phyloP scores from a whole-genome alignment of 35 echinoderm and acorn worm species.

The Antedon bifida region DNA sequence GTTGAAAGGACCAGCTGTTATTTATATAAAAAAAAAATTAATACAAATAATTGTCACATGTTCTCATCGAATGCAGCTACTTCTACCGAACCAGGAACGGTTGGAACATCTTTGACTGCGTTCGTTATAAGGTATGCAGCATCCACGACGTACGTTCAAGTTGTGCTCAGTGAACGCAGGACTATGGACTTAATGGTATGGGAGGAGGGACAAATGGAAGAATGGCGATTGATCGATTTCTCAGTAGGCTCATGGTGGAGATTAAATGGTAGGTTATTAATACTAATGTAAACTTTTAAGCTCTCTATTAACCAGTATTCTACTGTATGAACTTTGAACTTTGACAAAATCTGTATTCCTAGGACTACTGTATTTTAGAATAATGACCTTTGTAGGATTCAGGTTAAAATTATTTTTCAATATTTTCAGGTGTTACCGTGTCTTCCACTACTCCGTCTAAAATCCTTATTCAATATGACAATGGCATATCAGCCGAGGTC shows the following conservation, averaged over 20 bases:
- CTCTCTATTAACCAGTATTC: neutral
- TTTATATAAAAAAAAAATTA: no score
- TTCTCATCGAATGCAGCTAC: neutral
- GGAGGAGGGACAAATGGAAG: neutral
- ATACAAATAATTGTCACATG: no score
- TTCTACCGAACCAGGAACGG: constrained; percentile 9
- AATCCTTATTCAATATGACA: constrained; percentile 38
- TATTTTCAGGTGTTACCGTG: constrained; percentile 30
- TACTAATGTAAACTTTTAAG: neutral
- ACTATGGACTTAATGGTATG: constrained; percentile 48
- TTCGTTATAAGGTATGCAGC: constrained; percentile 11
- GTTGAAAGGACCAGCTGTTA: no score
- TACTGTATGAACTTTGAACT: neutral
- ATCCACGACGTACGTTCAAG: constrained; percentile 38
- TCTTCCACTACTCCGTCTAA: neutral
- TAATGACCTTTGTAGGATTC: no score
- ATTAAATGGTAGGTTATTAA: constrained; percentile 12
- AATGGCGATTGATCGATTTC: constrained; percentile 50
- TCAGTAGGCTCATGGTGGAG: constrained; percentile 33
- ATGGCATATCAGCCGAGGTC: constrained; percentile 39
- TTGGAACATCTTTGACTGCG: constrained; percentile 65
- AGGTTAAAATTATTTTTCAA: neutral
- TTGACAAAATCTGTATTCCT: no score
- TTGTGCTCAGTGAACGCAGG: constrained; percentile 60
- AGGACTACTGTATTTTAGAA: no score